Evolutionary conservation across 1,140 invertebrate species (phyloP), one percentile per base, ranked within the genome.

Genomic region (Ooceraea biroi): DNA sequence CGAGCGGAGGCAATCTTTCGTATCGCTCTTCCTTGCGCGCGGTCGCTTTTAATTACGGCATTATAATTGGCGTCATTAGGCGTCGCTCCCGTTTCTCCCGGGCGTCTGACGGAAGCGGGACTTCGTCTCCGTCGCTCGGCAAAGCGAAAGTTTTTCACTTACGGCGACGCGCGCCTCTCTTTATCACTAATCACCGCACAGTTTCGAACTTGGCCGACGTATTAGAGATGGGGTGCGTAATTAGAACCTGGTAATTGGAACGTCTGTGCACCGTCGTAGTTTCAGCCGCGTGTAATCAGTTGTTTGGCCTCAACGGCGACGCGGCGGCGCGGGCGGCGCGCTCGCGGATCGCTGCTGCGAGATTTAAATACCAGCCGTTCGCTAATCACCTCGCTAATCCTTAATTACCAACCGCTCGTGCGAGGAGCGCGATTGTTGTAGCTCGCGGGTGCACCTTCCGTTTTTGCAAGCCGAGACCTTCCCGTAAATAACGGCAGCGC

Each of bases 331-430:
- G 41, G 41, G 19, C 57, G 71, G 12, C 48, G 46, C 72, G 19
- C 46, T 14, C 27, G 11, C 82, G 63, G 73, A 89, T 87, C 73
- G 88, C 66, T 50, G 46, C 73, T 58, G 61, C 22, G 73, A 89
- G 88, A 89, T 89, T 89, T 87, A 89, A 89, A 89, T 87, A 87
- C 72, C 82, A 36, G 52, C 19, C 61, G 30, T 65, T 83, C 65
- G 71, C 88, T 89, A 90, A 89, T 89, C 88, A 89, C 85, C 83
- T 85, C 71, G 83, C 88, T 89, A 89, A 89, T 89, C 88, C 85
- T 89, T 90, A 90, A 89, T 90, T 89, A 89, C 85, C 60, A 78
- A 36, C 74, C 27, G 14, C 61, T 50, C 3, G 63, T 48, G 27
- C 60, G 66, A 8, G 58, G 58, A n/a, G 50, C 41, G 19, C 80